phyloP scores from a whole-genome alignment of 2,113 vertebrate species.

The Ophthalmolycus amberensis region DNA sequence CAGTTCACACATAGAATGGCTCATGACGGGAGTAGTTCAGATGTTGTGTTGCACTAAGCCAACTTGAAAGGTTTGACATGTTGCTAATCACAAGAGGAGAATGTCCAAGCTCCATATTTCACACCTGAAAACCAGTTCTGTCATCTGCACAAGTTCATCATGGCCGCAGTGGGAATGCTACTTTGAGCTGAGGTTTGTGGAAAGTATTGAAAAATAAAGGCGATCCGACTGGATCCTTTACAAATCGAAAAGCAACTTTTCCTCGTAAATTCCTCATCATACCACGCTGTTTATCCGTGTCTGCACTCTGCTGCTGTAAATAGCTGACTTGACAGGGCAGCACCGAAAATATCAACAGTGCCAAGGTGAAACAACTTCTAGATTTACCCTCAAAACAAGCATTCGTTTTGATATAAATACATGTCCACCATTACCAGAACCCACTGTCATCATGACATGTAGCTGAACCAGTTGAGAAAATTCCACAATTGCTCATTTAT shows the following conservation, averaged over 20 bases:
- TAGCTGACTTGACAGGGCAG: slow-evolving; percentile 16
- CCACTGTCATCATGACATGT: neutral
- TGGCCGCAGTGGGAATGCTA: neutral
- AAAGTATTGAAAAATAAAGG: neutral
- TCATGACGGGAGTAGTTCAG: neutral
- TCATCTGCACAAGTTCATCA: neutral
- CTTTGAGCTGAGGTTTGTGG: neutral
- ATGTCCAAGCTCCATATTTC: slow-evolving; percentile 5
- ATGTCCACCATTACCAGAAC: neutral
- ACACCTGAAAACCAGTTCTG: slow-evolving; percentile 14
- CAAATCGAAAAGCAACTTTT: slow-evolving; percentile 16
- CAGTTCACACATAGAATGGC: neutral
- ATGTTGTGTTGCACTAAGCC: neutral
- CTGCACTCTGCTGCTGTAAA: slow-evolving; percentile 23
- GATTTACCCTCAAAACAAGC: slow-evolving; percentile 38
- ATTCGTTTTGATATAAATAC: slow-evolving; percentile 11
- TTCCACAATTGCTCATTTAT: slow-evolving; percentile 10
- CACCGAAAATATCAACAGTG: neutral
- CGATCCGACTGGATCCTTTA: slow-evolving; percentile 3
- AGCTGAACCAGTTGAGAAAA: slow-evolving; percentile 12
- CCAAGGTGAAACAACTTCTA: slow-evolving; percentile 16
- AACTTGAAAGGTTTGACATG: neutral
- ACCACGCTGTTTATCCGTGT: slow-evolving; percentile 9
- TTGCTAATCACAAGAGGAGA: neutral
- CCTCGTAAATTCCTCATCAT: slow-evolving; percentile 33